These are phyloP conservation scores for Myotis planiceps DNA, from an alignment of 2,797 vertebrate genomes.

Conservation along the genomic window DNA sequence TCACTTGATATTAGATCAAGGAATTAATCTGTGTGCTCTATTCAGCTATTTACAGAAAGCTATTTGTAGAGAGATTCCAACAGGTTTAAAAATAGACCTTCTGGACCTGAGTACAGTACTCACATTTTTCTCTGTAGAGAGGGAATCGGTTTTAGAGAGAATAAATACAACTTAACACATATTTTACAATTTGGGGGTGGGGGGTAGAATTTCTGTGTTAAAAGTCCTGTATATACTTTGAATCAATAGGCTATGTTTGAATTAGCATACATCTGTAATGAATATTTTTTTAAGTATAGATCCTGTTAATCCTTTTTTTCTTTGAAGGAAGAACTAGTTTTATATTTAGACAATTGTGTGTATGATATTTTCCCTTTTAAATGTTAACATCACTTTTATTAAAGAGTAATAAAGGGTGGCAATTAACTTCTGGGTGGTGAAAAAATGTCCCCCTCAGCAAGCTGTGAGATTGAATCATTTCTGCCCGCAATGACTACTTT, in stretches of 20 bases:
- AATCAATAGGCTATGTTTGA: slow-evolving; percentile 33
- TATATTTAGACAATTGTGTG: not conserved
- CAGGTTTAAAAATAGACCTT: slow-evolving; percentile 94
- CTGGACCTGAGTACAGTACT: slow-evolving; percentile 92
- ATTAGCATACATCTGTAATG: not conserved
- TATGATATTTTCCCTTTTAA: not conserved
- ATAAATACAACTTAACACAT: slow-evolving; percentile 71
- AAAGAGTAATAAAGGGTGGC: not conserved
- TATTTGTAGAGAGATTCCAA: slow-evolving; percentile 95
- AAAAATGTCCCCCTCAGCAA: not conserved
- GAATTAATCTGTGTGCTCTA: slow-evolving; percentile 84
- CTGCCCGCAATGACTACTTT: not conserved
- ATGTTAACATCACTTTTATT: too few species aligned
- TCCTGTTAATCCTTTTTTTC: slow-evolving; percentile 7
- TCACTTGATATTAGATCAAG: slow-evolving; percentile 83
- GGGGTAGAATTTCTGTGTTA: slow-evolving; percentile 29
- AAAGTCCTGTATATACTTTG: slow-evolving; percentile 47
- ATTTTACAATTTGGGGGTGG: not conserved
- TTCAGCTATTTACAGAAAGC: slow-evolving; percentile 90
- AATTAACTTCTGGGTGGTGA: slow-evolving; percentile 20
- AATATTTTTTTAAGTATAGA: slow-evolving; percentile 40
- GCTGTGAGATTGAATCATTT: not conserved
- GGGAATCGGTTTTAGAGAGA: slow-evolving; percentile 74
- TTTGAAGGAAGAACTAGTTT: not conserved
- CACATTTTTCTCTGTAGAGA: slow-evolving; percentile 91